A percentile compares a stretch with the other conserved stretches of the same genome.
These are phyloP conservation scores for Pelodytes ibericus DNA, from an alignment of 2,797 vertebrate species.

Conservation along the genomic window DNA sequence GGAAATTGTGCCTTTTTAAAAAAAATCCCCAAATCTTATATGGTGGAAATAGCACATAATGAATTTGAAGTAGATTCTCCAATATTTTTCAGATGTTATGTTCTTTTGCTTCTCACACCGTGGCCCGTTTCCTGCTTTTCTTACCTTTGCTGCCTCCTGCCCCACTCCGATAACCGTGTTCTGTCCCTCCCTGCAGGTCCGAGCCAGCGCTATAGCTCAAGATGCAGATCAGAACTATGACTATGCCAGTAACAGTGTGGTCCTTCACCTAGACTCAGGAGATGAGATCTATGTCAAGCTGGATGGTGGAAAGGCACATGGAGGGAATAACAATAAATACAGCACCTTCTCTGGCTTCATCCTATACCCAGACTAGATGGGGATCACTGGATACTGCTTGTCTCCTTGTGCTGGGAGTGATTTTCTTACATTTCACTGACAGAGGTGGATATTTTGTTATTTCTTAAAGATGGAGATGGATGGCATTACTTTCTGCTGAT, in stretches of 20 bases:
- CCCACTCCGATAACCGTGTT: not conserved
- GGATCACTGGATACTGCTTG: no score
- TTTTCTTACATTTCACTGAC: not conserved
- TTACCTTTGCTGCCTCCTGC: no score
- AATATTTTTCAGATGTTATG: no score
- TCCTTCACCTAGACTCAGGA: constrained; percentile 93
- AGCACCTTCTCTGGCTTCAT: constrained; percentile 99
- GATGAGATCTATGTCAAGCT: constrained; percentile 96
- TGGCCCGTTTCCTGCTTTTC: no score
- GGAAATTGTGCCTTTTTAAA: no score
- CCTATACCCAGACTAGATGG: constrained; percentile 88
- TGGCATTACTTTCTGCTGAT: no score
- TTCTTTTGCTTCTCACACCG: no score
- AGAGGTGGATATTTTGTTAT: no score
- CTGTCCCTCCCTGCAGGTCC: constrained; percentile 76
- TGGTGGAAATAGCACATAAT: no score
- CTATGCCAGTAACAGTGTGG: constrained; percentile 96
- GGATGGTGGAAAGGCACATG: constrained; percentile 96
- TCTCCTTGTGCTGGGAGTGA: not conserved
- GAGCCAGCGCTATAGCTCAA: constrained; percentile 96
- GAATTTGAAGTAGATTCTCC: no score
- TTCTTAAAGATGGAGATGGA: no score
- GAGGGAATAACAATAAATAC: constrained; percentile 99
- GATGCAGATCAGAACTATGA: constrained; percentile 98
- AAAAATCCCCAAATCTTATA: no score